Base-by-base conservation (phyloP, 2,888 invertebrate species). In the Scaptomyza flava region DNA sequence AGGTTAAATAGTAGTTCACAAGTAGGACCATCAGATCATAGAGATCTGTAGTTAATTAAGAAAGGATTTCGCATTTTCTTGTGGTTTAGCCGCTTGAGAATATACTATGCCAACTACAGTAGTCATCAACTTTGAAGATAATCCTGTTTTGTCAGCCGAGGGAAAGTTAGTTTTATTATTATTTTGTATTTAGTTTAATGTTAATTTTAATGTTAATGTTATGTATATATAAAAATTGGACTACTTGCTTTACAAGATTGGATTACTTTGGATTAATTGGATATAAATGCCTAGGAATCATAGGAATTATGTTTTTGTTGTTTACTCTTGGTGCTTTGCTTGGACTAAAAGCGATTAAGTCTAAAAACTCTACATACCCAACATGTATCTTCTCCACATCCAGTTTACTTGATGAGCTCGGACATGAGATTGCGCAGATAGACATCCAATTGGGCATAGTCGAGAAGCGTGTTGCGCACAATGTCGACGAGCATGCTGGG, bases 381-480 rank as follows among this genome's bases (percentile, higher is more conserved):
- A 33, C 14, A 11, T 4, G 17, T 3, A 17, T 11, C 9, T 31
- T 2, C 14, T 38, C 3, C 31, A 9, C 3, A 11, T 27, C 5
- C 30, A 12, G 2, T 2, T 86, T 72, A 91, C 77, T 91, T 91
- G 91, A 91, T 90, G 52, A 92, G 78, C 63, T 92, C 91, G 30
- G 80, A 65, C 91, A 92, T 91, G 38, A 92, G 85, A 75, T 91
- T 91, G 90, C 96, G 96, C 92, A 96, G 95, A 90, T 97, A 97
- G 61, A 93, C 92, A 89, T 96, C 95, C 93, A 97, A 94, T 79
- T 97, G 94, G n/a, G 95, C 94, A 89, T 96, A 97, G 91, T 97
- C 97, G 65, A 94, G 93, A 65, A 97, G 92, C 12, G 96, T 95
- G 77, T 96, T 95, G 82, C 95, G 94, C 72, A 97, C 94, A 91